Evolutionary conservation across 2,888 invertebrate species (phyloP).

Genomic region (Tetanocera ferruginea): DNA sequence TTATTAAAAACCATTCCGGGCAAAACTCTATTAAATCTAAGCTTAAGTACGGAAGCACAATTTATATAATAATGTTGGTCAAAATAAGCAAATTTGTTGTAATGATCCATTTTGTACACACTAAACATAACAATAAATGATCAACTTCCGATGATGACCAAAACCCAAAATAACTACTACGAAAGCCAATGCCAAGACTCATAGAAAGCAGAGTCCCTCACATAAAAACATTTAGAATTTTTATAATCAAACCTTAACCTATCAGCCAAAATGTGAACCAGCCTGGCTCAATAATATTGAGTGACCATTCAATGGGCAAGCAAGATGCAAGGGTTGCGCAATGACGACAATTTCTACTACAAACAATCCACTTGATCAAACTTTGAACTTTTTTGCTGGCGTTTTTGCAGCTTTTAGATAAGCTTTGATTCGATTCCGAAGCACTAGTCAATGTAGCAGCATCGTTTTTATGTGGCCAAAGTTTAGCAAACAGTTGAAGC

Average conservation of each 20-base stretch:
- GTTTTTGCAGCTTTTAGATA: conserved; percentile 39
- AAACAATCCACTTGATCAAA: conserved; percentile 9
- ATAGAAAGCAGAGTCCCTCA: neutral
- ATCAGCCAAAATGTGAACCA: too few relatives aligned
- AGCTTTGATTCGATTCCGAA: conserved; percentile 41
- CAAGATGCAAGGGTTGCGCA: neutral
- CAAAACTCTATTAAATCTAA: neutral
- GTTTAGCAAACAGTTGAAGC: neutral
- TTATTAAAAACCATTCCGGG: neutral
- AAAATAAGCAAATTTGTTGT: conserved; percentile 64
- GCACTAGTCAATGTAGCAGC: neutral
- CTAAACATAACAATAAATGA: conserved; percentile 20
- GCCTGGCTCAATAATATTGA: neutral
- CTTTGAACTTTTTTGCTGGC: conserved; percentile 1
- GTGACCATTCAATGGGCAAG: neutral
- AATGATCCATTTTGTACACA: conserved; percentile 56
- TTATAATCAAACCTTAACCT: too few relatives aligned
- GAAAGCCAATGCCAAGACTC: neutral
- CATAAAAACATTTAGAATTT: neutral
- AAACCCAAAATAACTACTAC: neutral
- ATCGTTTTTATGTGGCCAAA: neutral
- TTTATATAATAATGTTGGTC: neutral
- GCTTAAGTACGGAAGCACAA: neutral
- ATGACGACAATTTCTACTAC: neutral
- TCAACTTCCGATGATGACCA: neutral